A percentile compares a stretch with the other conserved stretches of the same genome.
Evolutionary conservation across 2,797 vertebrate species (phyloP).

Genomic region (Petrocephalus sullivani): DNA sequence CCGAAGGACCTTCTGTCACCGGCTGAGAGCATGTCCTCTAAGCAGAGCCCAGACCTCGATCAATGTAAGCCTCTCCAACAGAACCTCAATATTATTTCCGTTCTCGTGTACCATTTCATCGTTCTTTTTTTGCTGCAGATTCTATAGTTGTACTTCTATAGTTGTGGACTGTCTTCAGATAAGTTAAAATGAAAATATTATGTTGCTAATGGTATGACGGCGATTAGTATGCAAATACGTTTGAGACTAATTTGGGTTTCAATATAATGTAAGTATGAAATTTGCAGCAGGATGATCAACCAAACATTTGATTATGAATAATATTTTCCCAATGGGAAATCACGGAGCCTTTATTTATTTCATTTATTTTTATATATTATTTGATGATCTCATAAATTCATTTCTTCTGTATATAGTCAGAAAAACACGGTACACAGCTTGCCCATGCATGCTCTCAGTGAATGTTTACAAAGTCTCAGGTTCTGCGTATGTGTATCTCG

Average conservation of each 20-base stretch:
- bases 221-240: neutral
- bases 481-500: neutral
- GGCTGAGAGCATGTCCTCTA: slow-evolving; percentile 3
- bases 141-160: neutral
- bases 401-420: neutral
- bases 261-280: neutral
- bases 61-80: slow-evolving; percentile 12
- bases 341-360: neutral
- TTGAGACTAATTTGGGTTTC: neutral
- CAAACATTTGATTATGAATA: neutral
- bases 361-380: neutral
- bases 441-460: neutral
- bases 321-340: neutral
- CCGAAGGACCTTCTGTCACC: slow-evolving; percentile 10
- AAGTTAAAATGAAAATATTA: neutral
- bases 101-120: neutral
- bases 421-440: neutral
- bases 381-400: neutral
- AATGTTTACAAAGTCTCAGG: neutral
- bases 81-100: slow-evolving; percentile 15
- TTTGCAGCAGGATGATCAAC: neutral
- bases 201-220: neutral
- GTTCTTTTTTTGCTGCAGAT: neutral
- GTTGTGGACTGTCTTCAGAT: neutral
- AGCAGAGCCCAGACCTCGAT: slow-evolving; percentile 4